These are phyloP conservation scores for Leptinotarsa haldemani DNA, from an alignment of 2,888 invertebrate genomes.

Conservation along the genomic window DNA sequence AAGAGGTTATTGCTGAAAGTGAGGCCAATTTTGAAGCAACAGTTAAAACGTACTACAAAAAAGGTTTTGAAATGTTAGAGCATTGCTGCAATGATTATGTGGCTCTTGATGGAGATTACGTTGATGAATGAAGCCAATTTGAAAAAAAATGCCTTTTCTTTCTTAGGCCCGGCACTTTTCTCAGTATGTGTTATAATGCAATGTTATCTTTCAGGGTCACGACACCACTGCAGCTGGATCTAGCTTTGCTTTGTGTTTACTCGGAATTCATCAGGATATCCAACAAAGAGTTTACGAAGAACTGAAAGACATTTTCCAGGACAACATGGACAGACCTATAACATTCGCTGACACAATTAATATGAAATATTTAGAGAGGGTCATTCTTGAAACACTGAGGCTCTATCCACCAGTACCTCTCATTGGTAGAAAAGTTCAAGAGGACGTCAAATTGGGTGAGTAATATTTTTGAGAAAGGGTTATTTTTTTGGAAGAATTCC, in stretches of 20 bases:
- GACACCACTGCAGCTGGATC: conserved; percentile 86
- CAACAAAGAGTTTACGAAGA: conserved; percentile 79
- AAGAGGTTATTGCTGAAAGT: no score
- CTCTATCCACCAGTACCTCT: conserved; percentile 85
- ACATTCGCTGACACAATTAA: conserved; percentile 86
- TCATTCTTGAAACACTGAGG: conserved; percentile 83
- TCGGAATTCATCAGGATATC: conserved; percentile 80
- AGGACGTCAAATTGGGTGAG: conserved; percentile 78
- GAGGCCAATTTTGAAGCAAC: no score
- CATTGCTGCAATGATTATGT: no score
- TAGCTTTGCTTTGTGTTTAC: conserved; percentile 82
- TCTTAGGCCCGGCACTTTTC: no score
- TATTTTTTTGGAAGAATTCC: no score
- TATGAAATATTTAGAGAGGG: conserved; percentile 87
- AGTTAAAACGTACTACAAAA: no score
- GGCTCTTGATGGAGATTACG: no score
- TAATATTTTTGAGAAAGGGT: background rate
- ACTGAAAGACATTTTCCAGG: conserved; percentile 77
- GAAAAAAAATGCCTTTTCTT: no score
- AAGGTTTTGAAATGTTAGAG: no score
- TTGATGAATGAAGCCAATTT: no score
- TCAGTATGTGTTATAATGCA: no score
- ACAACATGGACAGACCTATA: conserved; percentile 79
- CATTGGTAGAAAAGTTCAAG: conserved; percentile 78
- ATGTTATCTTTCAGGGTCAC: conserved; percentile 68